Conservation (phyloP, 2,888 invertebrate genomes). For the Octonoba sinensis region DNA sequence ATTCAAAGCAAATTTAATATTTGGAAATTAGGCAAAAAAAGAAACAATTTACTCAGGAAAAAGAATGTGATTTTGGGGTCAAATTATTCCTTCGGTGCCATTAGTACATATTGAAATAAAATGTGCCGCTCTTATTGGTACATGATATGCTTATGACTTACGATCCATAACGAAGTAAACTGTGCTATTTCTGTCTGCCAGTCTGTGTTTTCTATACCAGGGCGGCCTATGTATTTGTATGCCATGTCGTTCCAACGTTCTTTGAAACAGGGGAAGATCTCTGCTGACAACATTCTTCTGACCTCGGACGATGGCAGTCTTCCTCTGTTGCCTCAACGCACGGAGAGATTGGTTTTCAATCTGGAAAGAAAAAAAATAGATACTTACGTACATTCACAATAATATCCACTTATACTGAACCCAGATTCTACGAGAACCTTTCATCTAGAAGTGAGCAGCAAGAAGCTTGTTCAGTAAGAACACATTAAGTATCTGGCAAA, state of each 20-base stretch:
- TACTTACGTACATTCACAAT: too few species aligned
- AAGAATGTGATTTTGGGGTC: too few species aligned
- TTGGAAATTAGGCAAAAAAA: too few species aligned
- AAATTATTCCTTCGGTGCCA: too few species aligned
- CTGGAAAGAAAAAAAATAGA: conserved; percentile 24
- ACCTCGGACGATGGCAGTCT: conserved; percentile 65
- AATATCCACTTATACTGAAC: background rate
- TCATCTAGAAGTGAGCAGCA: too few species aligned
- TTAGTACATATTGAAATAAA: too few species aligned
- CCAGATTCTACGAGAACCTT: too few species aligned
- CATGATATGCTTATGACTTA: conserved; percentile 46
- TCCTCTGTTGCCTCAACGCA: conserved; percentile 40
- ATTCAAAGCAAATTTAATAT: too few species aligned
- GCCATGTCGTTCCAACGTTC: conserved; percentile 58
- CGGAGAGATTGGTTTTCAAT: conserved; percentile 59
- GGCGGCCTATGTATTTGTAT: conserved; percentile 65
- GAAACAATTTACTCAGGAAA: too few species aligned
- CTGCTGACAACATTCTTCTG: conserved; percentile 65
- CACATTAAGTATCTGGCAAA: too few species aligned
- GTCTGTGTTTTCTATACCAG: conserved; percentile 59
- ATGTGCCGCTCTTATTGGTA: too few species aligned
- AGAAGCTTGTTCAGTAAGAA: too few species aligned
- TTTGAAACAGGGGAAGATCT: conserved; percentile 66
- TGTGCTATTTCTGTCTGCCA: conserved; percentile 47
- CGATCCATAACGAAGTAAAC: conserved; percentile 62